Conservation (phyloP, 2,888 invertebrate species). For the Dinocampus coccinellae region DNA sequence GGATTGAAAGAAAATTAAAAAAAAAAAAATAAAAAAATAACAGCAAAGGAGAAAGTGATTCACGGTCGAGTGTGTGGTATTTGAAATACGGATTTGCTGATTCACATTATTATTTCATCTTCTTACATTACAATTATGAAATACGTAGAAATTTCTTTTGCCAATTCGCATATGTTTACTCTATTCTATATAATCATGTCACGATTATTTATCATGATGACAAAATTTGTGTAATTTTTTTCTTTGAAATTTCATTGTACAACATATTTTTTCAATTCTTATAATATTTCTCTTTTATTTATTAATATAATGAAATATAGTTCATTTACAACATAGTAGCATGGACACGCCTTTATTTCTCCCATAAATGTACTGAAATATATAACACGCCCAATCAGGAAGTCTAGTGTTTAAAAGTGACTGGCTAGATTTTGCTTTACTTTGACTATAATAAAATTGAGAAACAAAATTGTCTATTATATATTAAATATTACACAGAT, state of each 20-base stretch:
- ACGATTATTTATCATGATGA: background rate
- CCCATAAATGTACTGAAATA: background rate
- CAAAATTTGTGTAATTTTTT: background rate
- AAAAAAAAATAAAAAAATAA: conserved; percentile 23
- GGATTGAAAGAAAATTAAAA: background rate
- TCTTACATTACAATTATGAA: conserved; percentile 20
- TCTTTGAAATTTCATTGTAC: background rate
- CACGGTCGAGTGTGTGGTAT: conserved; percentile 33
- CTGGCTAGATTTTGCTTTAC: background rate
- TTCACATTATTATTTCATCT: conserved; percentile 15
- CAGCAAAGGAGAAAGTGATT: conserved; percentile 35
- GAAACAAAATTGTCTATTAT: background rate
- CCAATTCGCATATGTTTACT: conserved; percentile 25
- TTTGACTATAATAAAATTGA: background rate
- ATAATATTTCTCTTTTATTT: background rate
- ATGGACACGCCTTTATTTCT: conserved; percentile 41
- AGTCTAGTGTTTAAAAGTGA: background rate
- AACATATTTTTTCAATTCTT: background rate
- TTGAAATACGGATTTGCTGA: conserved; percentile 39
- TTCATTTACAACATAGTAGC: conserved; percentile 14
- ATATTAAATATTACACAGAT: no score
- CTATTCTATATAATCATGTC: conserved; percentile 31
- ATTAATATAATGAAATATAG: background rate
- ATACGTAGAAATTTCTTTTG: conserved; percentile 35
- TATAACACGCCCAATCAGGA: background rate